Evolutionary conservation across 2,113 vertebrate genomes (phyloP).

Genomic region (Xenopus tropicalis): UCB_Xtro_10.0 CM004446.2:94879001-94879500

Average conservation of each 20-base stretch:
- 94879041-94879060: constrained; percentile 23
- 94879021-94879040: constrained; percentile 21
- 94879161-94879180: constrained; percentile 30
- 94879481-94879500: too few relatives aligned
- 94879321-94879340: too few relatives aligned
- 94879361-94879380: too few relatives aligned
- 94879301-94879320: too few relatives aligned
- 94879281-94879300: too few relatives aligned
- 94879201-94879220: neutral
- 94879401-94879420: too few relatives aligned
- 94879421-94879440: too few relatives aligned
- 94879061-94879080: constrained; percentile 38
- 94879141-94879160: neutral
- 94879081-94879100: constrained; percentile 19
- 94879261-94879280: too few relatives aligned
- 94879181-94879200: constrained; percentile 40
- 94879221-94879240: neutral
- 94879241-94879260: neutral
- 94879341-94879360: too few relatives aligned
- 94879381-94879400: too few relatives aligned
- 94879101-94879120: constrained; percentile 24
- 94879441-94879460: too few relatives aligned
- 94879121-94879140: constrained; percentile 24
- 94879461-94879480: too few relatives aligned
- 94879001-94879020: constrained; percentile 9